phyloP scores from a whole-genome alignment of 2,888 invertebrate species.

The Brachylomia viminalis region DNA sequence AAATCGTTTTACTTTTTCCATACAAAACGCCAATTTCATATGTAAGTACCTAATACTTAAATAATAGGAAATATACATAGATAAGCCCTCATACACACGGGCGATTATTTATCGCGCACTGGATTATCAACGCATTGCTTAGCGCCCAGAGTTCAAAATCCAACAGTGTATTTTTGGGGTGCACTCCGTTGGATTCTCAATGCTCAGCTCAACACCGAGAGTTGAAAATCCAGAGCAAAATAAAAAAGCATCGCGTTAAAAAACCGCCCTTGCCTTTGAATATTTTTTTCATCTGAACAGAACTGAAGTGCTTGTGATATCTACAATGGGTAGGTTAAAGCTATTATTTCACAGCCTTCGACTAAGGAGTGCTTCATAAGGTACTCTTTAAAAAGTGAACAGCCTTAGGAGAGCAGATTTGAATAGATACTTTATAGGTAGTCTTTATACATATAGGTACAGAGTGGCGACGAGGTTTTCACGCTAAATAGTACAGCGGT shows the following conservation, averaged over 20 bases:
- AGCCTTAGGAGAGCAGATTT: conserved; percentile 43
- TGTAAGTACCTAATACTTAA: too few species aligned
- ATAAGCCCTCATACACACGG: not conserved
- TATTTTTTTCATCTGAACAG: conserved; percentile 54
- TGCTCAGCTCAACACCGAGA: not conserved
- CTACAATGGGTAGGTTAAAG: conserved; percentile 88
- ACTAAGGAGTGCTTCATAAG: conserved; percentile 82
- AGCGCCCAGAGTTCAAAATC: not conserved
- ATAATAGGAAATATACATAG: not conserved
- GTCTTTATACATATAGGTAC: not conserved
- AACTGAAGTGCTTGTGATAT: conserved; percentile 70
- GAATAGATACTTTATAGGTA: conserved; percentile 12
- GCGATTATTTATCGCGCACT: not conserved
- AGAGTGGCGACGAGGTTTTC: not conserved
- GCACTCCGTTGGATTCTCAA: not conserved
- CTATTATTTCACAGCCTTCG: conserved; percentile 89
- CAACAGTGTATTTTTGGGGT: not conserved
- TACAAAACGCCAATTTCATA: too few species aligned
- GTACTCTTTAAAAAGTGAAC: conserved; percentile 66
- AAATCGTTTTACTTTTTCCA: too few species aligned
- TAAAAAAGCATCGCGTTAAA: not conserved
- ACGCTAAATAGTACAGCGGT: not conserved
- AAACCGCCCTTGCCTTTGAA: not conserved
- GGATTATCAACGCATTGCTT: not conserved
- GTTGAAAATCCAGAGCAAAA: not conserved